Evolutionary conservation across 2,888 invertebrate species (phyloP), one percentile per base, ranked within the genome.

Genomic region (Pammene aurita): DNA sequence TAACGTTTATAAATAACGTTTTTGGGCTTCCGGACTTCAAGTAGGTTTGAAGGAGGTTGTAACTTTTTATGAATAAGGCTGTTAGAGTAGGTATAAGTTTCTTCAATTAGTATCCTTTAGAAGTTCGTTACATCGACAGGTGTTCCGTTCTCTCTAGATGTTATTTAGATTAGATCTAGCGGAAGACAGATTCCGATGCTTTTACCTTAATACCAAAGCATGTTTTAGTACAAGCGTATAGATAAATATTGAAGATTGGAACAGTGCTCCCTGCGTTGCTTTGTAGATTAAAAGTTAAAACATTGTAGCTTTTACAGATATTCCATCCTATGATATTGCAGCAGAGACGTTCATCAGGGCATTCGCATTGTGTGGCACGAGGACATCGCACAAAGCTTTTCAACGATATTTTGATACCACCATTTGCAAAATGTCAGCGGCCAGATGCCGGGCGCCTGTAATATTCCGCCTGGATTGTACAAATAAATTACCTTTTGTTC

Each of bases 341-440:
- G 44, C 62, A 16, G 62, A 50, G 58, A 58, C 57, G 52, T 63
- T 68, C 48, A 62, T 55, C 41, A 34, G 68, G 52, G 57, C 44
- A 61, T 57, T 68, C 68, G 58, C 63, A 64, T 68, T 68, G 68
- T 68, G 62, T 50, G 63, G 38, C 57, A 68, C 57, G 68, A 34
- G 68, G 52, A 64, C 68, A 68, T n/a, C 11, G 55, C 63, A 71
- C 63, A 71, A 71, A 71, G 71, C 71, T 42, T 67, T 67, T 63
- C 67, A 55, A 67, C 67, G 67, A 71, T 71, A 67, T 71, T 71
- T 71, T 71, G 71, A 67, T 71, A 67, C 67, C 58, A 58, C 67
- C 71, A 71, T 71, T 71, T 71, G 63, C 71, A 71, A 71, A 69
- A 67, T 66, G 67, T 71, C 71, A 71, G 71, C 67, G 63, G 58